Evolutionary conservation across 2,113 vertebrate genomes (phyloP).

Genomic region (Camelus dromedarius): DNA sequence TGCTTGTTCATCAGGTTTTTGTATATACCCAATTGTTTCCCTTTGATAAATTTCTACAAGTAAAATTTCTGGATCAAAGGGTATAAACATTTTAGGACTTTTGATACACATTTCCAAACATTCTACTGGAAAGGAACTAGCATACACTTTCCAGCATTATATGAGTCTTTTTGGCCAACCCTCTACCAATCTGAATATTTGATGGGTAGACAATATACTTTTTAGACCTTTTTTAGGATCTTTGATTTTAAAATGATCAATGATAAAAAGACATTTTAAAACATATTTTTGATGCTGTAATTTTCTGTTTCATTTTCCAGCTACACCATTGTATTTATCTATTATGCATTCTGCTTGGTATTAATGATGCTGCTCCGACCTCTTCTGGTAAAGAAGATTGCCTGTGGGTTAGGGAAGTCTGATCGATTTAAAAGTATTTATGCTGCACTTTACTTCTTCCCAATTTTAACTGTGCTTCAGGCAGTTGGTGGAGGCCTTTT

Average conservation of each 20-base stretch:
- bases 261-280: not conserved
- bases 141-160: not conserved
- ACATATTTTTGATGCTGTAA: not conserved
- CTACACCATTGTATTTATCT: slow-evolving; percentile 98
- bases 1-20: not conserved
- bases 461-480: slow-evolving; percentile 96
- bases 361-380: slow-evolving; percentile 98
- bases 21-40: not conserved
- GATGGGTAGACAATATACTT: not conserved
- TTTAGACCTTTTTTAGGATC: not conserved
- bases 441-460: slow-evolving; percentile 98
- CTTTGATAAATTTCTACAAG: not conserved
- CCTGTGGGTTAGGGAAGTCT: slow-evolving; percentile 96
- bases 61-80: not conserved
- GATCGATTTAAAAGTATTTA: slow-evolving; percentile 99
- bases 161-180: not conserved
- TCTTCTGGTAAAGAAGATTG: slow-evolving; percentile 98
- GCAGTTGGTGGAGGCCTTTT: slow-evolving; percentile 97
- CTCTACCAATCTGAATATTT: not conserved
- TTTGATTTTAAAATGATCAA: slow-evolving; percentile 36
- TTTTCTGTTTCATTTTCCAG: slow-evolving; percentile 81
- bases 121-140: not conserved
- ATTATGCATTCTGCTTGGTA: slow-evolving; percentile 97
- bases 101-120: not conserved
- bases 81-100: not conserved